Percentiles rank a stretch among this genome's conserved stretches.
phyloP scores from a whole-genome alignment of 2,113 vertebrate species.

The Phoenicopterus ruber region DNA sequence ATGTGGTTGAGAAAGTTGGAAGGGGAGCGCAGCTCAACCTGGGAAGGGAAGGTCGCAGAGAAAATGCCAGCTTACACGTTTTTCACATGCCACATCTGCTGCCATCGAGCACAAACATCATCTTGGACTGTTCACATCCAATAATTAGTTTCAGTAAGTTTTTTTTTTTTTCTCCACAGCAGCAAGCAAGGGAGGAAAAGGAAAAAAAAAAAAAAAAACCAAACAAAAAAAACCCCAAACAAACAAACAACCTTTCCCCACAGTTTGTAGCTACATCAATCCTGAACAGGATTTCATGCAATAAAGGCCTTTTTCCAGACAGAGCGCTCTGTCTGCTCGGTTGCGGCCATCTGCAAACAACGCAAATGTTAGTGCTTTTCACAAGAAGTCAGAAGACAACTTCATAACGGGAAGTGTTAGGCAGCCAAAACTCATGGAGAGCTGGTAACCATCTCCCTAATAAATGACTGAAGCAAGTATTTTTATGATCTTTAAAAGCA shows the following conservation, averaged over 20 bases:
- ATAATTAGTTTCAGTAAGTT: neutral
- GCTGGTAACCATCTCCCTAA: neutral
- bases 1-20: neutral
- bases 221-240: too few relatives aligned
- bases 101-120: neutral
- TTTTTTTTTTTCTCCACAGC: neutral
- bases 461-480: neutral
- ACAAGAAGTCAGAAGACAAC: neutral
- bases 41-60: neutral
- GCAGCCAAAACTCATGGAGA: neutral
- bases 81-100: neutral
- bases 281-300: neutral
- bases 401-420: neutral
- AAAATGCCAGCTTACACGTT: neutral
- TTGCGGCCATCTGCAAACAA: neutral
- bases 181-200: neutral
- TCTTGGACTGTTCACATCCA: neutral
- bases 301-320: neutral
- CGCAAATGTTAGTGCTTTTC: neutral
- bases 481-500: neutral
- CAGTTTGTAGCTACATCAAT: neutral
- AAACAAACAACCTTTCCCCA: neutral
- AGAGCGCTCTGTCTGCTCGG: neutral
- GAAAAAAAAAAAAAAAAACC: neutral
- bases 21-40: neutral